Conservation (phyloP, 92 coral and sea anemone genomes). For the Anthopleura xanthogrammica region DNA sequence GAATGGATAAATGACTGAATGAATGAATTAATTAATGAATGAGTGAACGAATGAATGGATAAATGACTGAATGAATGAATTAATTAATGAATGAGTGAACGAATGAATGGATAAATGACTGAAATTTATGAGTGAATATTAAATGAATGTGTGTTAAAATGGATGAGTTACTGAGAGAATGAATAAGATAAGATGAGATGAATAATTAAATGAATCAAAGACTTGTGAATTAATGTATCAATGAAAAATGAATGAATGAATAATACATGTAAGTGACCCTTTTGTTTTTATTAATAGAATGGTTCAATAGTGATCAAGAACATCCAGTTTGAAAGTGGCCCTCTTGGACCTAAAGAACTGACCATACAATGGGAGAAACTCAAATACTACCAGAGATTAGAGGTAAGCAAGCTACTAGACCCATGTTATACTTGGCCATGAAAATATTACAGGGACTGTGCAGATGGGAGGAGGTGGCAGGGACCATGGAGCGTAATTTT, state of each 20-base stretch:
- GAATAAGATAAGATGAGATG: not conserved
- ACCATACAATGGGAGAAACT: slow-evolving; percentile 70
- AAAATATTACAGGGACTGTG: too few species aligned
- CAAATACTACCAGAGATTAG: slow-evolving; percentile 76
- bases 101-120: too few species aligned
- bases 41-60: not conserved
- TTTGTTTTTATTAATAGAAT: slow-evolving; percentile 49
- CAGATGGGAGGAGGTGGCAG: too few species aligned
- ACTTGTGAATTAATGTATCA: too few species aligned
- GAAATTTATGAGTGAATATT: not conserved
- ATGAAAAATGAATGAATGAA: not conserved
- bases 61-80: not conserved
- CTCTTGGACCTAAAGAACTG: slow-evolving; percentile 81
- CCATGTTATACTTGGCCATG: too few species aligned
- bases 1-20: not conserved
- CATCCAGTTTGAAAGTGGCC: slow-evolving; percentile 79
- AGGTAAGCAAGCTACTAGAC: slow-evolving; percentile 42
- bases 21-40: too few species aligned
- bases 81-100: not conserved
- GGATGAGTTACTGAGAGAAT: not conserved
- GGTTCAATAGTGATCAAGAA: slow-evolving; percentile 85
- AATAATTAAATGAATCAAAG: too few species aligned
- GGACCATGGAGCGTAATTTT: too few species aligned
- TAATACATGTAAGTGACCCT: too few species aligned
- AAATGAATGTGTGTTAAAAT: not conserved